Evolutionary conservation across 2,888 invertebrate genomes (phyloP).

Genomic region (Ectemnius cavifrons): DNA sequence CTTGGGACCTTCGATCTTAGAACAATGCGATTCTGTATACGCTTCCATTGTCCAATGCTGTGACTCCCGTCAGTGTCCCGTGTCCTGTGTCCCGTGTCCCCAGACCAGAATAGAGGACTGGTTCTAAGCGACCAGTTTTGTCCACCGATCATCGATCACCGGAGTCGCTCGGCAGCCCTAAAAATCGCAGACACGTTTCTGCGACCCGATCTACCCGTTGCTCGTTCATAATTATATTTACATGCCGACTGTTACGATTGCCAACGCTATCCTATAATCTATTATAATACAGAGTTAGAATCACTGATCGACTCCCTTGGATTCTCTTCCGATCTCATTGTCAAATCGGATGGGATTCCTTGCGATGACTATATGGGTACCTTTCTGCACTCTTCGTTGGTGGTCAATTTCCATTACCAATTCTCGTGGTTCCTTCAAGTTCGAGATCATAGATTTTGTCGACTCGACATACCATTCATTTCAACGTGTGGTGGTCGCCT

Average conservation of each 20-base stretch:
- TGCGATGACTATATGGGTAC: too few relatives aligned
- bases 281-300: too few relatives aligned
- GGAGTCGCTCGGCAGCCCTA: constrained; percentile 6
- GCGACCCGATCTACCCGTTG: not conserved
- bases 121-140: constrained; percentile 47
- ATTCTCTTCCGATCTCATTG: too few relatives aligned
- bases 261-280: too few relatives aligned
- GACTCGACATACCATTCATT: constrained; percentile 4
- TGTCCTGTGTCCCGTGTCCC: not conserved
- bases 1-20: constrained; percentile 9
- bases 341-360: too few relatives aligned
- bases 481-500: not conserved
- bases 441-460: constrained; percentile 10
- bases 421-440: constrained; percentile 16
- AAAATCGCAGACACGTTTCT: constrained; percentile 33
- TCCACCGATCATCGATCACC: constrained; percentile 46
- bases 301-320: too few relatives aligned
- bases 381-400: too few relatives aligned
- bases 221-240: constrained; percentile 22
- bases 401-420: not conserved
- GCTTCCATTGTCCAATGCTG: not conserved
- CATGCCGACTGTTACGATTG: too few relatives aligned
- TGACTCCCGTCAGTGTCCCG: too few relatives aligned
- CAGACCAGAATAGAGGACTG: constrained; percentile 28
- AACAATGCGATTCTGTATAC: constrained; percentile 37